These are phyloP conservation scores for Drepana arcuata DNA, from an alignment of 1,140 invertebrate genomes.

Conservation along the genomic window DNA sequence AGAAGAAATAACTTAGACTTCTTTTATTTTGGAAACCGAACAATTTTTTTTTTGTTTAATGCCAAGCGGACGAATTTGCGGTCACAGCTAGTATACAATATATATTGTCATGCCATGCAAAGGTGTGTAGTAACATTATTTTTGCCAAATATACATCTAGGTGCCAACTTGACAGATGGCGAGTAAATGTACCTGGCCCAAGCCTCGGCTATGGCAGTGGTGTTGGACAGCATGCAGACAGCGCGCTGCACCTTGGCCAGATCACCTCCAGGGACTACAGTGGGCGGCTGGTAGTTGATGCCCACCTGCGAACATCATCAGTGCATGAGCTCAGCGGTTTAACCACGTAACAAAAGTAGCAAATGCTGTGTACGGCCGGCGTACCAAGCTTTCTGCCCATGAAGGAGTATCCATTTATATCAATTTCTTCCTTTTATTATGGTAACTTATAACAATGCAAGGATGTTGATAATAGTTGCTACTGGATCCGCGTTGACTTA, in stretches of 20 bases:
- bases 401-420: too few relatives aligned
- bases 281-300: neutral
- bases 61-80: neutral
- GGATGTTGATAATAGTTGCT: neutral
- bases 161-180: neutral
- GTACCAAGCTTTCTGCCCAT: neutral
- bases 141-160: neutral
- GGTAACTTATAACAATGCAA: neutral
- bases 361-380: neutral
- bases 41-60: too few relatives aligned
- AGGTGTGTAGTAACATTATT: neutral
- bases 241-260: constrained; percentile 50
- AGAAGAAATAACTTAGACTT: too few relatives aligned
- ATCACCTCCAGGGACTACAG: neutral
- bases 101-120: neutral
- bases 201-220: constrained; percentile 79
- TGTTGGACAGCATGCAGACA: constrained; percentile 86
- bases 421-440: neutral
- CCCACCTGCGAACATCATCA: constrained; percentile 4
- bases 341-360: neutral
- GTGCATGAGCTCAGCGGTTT: neutral
- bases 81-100: neutral
- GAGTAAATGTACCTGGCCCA: constrained; percentile 75
- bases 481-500: neutral
- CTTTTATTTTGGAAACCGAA: too few relatives aligned